Evolutionary conservation across 2,113 vertebrate species (phyloP).

Genomic region (Mionectes macconnelli): DNA sequence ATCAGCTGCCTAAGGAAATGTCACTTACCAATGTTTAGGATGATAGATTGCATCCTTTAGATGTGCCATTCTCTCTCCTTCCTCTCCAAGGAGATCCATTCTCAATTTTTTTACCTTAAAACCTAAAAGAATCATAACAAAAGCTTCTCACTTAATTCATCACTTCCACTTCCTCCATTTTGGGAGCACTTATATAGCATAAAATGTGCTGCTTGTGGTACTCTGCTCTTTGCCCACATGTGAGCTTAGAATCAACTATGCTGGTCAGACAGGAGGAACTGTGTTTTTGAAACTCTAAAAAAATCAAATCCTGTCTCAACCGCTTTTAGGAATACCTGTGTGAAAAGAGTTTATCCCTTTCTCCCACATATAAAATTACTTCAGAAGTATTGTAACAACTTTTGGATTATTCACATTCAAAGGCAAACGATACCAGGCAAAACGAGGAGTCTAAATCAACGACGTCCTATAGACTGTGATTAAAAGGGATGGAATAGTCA

Average conservation of each 20-base stretch:
- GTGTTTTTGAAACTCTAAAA: background rate
- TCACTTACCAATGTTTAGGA: constrained; percentile 36
- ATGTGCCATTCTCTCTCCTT: constrained; percentile 53
- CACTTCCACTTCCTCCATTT: constrained; percentile 46
- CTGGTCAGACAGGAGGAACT: background rate
- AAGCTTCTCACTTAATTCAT: constrained; percentile 61
- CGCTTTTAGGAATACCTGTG: background rate
- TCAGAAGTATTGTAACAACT: background rate
- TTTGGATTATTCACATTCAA: background rate
- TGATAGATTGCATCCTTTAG: constrained; percentile 52
- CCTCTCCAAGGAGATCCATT: constrained; percentile 60
- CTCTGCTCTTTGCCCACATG: background rate
- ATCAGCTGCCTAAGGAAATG: constrained; percentile 37
- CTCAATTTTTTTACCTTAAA: constrained; percentile 62
- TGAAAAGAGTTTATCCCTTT: background rate
- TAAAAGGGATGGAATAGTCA: background rate
- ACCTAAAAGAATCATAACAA: constrained; percentile 62
- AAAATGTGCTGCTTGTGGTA: background rate
- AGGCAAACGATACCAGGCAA: background rate
- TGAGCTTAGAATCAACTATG: background rate
- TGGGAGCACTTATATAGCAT: background rate
- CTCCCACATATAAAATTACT: background rate
- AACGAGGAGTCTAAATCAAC: background rate
- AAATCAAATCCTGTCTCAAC: background rate
- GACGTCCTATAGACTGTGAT: background rate